phyloP scores from a whole-genome alignment of 2,797 vertebrate species.

The Psittacula derbiana region DNA sequence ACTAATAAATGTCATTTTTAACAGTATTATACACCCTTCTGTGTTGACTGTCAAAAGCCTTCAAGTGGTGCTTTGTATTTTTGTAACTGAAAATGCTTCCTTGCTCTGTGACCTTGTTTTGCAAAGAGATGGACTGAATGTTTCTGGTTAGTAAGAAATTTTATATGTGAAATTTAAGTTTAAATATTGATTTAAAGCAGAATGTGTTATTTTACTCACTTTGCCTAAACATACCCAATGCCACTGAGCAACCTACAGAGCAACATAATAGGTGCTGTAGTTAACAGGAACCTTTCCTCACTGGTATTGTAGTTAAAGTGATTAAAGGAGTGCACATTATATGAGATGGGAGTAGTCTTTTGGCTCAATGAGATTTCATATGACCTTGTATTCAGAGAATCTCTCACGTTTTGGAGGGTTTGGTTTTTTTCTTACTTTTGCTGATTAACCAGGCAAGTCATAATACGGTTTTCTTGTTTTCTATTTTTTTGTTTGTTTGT shows the following conservation, averaged over 20 bases:
- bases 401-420: neutral
- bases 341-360: neutral
- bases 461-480: neutral
- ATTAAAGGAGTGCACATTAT: neutral
- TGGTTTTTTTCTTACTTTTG: neutral
- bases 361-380: neutral
- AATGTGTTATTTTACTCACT: neutral
- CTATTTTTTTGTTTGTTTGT: neutral
- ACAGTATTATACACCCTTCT: neutral
- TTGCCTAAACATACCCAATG: neutral
- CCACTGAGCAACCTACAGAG: neutral
- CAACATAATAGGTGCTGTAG: neutral
- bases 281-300: neutral
- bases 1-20: neutral
- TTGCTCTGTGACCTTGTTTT: neutral
- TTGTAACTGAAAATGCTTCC: neutral
- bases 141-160: neutral
- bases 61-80: neutral
- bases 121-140: neutral
- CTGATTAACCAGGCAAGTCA: neutral
- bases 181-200: neutral
- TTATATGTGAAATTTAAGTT: neutral
- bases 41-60: conserved; percentile 11
- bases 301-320: neutral
- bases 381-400: neutral